A percentile compares a stretch with the other conserved stretches of the same genome.
Evolutionary conservation across 2,797 vertebrate species (phyloP).

Genomic region (Steatocranus sp.): DNA sequence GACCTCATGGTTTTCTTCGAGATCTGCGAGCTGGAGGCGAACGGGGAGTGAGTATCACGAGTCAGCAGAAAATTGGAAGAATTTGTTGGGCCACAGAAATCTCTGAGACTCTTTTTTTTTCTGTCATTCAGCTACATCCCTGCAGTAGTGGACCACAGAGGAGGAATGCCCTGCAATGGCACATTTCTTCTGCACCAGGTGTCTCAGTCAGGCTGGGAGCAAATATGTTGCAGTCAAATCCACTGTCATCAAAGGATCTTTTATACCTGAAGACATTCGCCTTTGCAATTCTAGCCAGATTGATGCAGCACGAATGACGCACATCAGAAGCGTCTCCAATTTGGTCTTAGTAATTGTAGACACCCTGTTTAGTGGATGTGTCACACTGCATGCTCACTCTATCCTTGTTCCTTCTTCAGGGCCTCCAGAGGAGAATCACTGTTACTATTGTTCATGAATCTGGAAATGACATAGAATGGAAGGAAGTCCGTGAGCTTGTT

Average conservation of each 20-base stretch:
- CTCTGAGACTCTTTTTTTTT: not conserved
- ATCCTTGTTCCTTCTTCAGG: slow-evolving; percentile 67
- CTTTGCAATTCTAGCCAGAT: not conserved
- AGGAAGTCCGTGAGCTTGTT: slow-evolving; percentile 93
- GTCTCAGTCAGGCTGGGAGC: not conserved
- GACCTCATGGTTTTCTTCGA: slow-evolving; percentile 97
- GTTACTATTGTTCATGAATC: slow-evolving; percentile 95
- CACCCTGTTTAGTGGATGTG: not conserved
- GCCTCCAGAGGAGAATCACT: slow-evolving; percentile 92
- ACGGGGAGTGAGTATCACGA: slow-evolving; percentile 87
- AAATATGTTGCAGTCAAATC: not conserved
- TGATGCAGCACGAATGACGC: not conserved
- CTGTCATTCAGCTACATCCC: slow-evolving; percentile 86
- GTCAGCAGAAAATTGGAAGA: not conserved
- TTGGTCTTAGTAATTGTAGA: not conserved
- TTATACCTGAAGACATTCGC: not conserved
- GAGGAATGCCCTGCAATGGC: slow-evolving; percentile 93
- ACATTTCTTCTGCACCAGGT: slow-evolving; percentile 98
- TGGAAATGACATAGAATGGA: slow-evolving; percentile 89
- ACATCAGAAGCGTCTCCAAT: not conserved
- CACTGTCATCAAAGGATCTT: not conserved
- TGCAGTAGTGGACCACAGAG: slow-evolving; percentile 92
- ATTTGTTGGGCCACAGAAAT: not conserved
- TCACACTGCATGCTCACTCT: not conserved
- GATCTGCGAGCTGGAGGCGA: slow-evolving; percentile 97